Conservation (phyloP, 2,113 vertebrate genomes). For the Lampris megalopsis region DNA sequence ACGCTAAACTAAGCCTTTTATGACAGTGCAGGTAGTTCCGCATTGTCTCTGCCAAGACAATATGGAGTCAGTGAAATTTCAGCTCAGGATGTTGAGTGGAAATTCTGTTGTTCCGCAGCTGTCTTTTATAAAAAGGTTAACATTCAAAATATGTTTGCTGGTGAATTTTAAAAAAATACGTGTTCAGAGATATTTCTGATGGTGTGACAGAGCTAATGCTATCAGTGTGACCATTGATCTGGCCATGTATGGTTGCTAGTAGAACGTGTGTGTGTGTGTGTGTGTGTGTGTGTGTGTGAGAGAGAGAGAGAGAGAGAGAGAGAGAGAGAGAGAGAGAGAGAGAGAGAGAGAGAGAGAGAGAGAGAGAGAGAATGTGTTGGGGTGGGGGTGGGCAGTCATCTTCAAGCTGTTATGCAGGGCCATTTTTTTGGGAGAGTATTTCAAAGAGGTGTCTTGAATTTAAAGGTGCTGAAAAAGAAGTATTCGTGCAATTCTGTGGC, state of each 20-base stretch:
- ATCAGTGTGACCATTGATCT: conserved; percentile 15
- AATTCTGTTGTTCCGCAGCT: conserved; percentile 20
- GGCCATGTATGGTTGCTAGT: no score
- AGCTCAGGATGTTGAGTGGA: conserved; percentile 3
- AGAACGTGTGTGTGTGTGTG: no score
- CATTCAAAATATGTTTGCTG: conserved; percentile 26
- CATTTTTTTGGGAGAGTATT: neutral
- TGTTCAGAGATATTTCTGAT: conserved; percentile 38
- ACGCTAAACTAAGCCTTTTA: conserved; percentile 42
- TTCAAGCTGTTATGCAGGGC: no score
- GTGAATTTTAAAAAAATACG: conserved; percentile 38
- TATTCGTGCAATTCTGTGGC: conserved; percentile 10
- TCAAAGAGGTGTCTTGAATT: neutral
- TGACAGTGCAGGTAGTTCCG: conserved; percentile 55
- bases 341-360: no score
- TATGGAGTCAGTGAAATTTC: neutral
- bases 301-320: no score
- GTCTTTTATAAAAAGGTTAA: conserved; percentile 28
- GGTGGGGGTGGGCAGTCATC: no score
- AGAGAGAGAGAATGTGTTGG: no score
- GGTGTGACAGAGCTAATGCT: neutral
- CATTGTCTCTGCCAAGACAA: conserved; percentile 20
- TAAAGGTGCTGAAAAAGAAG: conserved; percentile 20
- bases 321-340: no score
- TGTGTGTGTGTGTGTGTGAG: no score